phyloP scores from a whole-genome alignment of 1,140 invertebrate genomes.

The Halictus rubicundus region DNA sequence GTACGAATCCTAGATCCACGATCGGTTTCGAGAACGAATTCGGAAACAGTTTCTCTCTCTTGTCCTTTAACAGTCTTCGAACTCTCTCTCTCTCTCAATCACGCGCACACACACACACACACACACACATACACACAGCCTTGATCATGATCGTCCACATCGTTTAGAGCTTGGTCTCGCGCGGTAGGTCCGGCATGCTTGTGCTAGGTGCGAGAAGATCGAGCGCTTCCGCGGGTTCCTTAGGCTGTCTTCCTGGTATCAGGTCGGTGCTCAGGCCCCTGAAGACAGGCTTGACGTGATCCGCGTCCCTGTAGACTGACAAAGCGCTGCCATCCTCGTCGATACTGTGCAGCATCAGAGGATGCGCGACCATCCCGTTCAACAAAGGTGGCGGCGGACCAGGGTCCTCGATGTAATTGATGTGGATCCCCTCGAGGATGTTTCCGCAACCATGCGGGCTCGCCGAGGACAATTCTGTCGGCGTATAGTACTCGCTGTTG shows the following conservation, averaged over 20 bases:
- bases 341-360: constrained; percentile 64
- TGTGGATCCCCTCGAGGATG: constrained; percentile 81
- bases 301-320: constrained; percentile 72
- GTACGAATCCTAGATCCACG: constrained; percentile 10
- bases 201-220: constrained; percentile 77
- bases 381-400: constrained; percentile 69
- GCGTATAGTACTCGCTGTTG: constrained; percentile 90
- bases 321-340: constrained; percentile 71
- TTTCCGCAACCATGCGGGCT: constrained; percentile 66
- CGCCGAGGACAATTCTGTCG: constrained; percentile 83
- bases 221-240: constrained; percentile 69
- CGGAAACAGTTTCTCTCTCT: no score
- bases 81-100: neutral
- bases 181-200: constrained; percentile 80
- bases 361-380: constrained; percentile 44
- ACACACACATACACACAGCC: neutral
- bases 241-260: constrained; percentile 71
- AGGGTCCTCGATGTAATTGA: constrained; percentile 82
- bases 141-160: no score
- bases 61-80: no score
- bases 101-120: neutral
- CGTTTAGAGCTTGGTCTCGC: constrained; percentile 67
- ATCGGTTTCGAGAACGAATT: constrained; percentile 5
- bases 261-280: constrained; percentile 72
- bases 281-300: constrained; percentile 63